Evolutionary conservation across 2,113 vertebrate species (phyloP).

Genomic region (Pyrgilauda ruficollis): DNA sequence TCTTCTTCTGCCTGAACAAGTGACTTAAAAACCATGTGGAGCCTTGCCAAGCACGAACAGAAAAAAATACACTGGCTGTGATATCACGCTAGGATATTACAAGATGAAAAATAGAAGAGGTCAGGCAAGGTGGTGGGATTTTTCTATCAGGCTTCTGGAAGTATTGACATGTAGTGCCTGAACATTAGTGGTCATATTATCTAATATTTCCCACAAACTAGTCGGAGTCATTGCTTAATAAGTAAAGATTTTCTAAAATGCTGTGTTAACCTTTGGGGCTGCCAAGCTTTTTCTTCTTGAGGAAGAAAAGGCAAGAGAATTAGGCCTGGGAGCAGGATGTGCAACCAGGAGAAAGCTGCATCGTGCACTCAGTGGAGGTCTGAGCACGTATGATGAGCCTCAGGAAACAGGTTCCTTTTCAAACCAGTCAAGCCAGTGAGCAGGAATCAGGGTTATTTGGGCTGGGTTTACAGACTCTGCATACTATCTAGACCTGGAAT

Average conservation of each 20-base stretch:
- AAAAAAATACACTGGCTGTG: conserved; percentile 71
- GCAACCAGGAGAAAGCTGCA: background rate
- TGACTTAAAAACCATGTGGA: conserved; percentile 77
- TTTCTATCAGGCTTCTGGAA: conserved; percentile 45
- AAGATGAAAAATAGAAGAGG: conserved; percentile 67
- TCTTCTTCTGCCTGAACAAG: conserved; percentile 74
- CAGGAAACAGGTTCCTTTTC: background rate
- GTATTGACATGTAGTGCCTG: conserved; percentile 11
- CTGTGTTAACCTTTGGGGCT: background rate
- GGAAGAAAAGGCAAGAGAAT: background rate
- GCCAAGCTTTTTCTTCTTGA: background rate
- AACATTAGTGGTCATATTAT: conserved; percentile 22
- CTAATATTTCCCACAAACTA: conserved; percentile 53
- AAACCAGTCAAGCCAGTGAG: background rate
- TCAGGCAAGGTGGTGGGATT: conserved; percentile 59
- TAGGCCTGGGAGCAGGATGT: background rate
- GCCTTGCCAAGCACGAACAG: conserved; percentile 66
- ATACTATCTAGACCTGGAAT: background rate
- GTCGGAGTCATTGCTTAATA: conserved; percentile 55
- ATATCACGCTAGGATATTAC: conserved; percentile 56
- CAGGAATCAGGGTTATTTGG: background rate
- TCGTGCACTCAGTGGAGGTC: background rate
- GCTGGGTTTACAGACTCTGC: background rate
- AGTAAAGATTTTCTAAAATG: conserved; percentile 53
- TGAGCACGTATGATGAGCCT: background rate